Base-by-base conservation (phyloP, 2,113 vertebrate genomes). In the Hoplias malabaricus region DNA sequence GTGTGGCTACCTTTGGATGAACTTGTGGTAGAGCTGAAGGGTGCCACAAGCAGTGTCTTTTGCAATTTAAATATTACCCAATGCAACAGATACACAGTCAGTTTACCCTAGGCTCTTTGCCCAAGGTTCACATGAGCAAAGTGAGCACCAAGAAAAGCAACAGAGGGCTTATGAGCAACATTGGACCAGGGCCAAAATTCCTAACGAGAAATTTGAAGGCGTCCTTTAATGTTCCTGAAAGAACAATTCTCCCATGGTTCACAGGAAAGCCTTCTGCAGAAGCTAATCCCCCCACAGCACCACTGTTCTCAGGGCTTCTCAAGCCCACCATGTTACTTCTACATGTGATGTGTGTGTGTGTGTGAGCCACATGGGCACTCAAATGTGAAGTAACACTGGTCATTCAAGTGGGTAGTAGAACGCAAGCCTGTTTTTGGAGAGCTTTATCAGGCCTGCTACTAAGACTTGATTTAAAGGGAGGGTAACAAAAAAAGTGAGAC, bases 321-420 rank as follows among this genome's bases (percentile, higher is more conserved):
- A 31, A 13, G 29, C 12, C 56, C 27, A 12, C 16, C 25, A 59
- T 33, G 29, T 13, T 9, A 14, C 21, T 61, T 61, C 27, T 61
- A 31, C 57, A 61, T 61, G 57, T 61, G 57, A 61, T 34, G 50
- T 53, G 50, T 53, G 50, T 53, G 57, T 61, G 57, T 34, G 29
- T 19, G 57, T 34, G 31, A 61, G 27, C 57, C 57, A 34, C 29
- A 33, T 33, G 57, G 57, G 57, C 8, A 21, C 57, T 61, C 29
- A 61, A 8, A 34, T 33, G 7, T 33, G 57, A 61, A 31, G 34
- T 13, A 59, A 3, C 33, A 2, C 10, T 34, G 1, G 16, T 3
- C 4, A 27, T 19, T 14, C 10, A 19, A 19, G 46, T 43, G n/a
- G 12, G 10, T n/a, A 8, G 11, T 16, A 53, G 50, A 53, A 53